Conservation (phyloP, 2,797 vertebrate genomes). For the Onychomys arenicola region DNA sequence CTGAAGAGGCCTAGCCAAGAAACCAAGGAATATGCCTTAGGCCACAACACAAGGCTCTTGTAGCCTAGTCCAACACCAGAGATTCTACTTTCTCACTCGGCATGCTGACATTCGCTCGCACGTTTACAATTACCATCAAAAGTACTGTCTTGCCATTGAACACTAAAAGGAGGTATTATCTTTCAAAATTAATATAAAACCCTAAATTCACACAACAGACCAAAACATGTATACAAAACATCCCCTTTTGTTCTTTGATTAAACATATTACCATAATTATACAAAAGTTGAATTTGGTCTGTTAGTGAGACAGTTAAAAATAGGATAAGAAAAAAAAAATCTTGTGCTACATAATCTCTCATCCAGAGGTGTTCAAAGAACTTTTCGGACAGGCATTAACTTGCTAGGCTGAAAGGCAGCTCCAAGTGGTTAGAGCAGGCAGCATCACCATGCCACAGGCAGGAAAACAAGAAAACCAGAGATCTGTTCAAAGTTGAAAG, state of each 20-base stretch:
- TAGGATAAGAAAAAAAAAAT: background rate
- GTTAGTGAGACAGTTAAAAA: background rate
- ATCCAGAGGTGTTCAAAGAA: conserved; percentile 19
- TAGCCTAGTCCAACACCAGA: no score
- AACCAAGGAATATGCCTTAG: background rate
- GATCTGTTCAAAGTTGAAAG: conserved; percentile 49
- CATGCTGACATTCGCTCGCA: background rate
- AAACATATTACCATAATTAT: background rate
- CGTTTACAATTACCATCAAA: background rate
- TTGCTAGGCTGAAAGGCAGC: background rate
- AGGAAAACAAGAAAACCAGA: conserved; percentile 9
- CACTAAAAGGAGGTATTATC: background rate
- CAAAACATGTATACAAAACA: conserved; percentile 7
- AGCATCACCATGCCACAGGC: background rate
- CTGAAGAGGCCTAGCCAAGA: conserved; percentile 45
- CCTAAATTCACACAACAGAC: conserved; percentile 3
- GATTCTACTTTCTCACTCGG: background rate
- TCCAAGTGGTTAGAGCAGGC: background rate
- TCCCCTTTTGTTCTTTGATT: conserved; percentile 15
- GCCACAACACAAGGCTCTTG: background rate
- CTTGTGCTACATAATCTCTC: background rate
- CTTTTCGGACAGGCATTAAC: conserved; percentile 34
- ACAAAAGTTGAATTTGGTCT: conserved; percentile 31
- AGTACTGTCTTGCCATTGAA: conserved; percentile 8
- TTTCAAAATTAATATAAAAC: conserved; percentile 60